Base-by-base conservation (phyloP, 2,888 invertebrate genomes). In the Caenorhabditis sp. region DNA sequence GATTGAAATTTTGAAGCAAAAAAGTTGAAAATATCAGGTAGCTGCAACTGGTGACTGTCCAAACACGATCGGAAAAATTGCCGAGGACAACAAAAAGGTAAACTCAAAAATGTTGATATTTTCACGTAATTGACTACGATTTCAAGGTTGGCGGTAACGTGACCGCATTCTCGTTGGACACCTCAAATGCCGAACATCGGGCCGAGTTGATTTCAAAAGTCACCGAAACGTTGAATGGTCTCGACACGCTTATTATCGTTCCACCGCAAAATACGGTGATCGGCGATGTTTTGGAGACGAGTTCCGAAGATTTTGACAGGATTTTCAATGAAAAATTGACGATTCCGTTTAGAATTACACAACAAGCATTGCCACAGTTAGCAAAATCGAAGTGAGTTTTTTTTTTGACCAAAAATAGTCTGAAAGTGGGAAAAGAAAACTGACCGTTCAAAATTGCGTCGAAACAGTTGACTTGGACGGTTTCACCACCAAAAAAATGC, bases 251-350 rank as follows among this genome's bases (percentile, higher is more conserved):
- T 1, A 54, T 79, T 10, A 62, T 79, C n/a, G 77, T 79, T 17
- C 79, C 79, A 19, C 78, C 69, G 17, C 71, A 70, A n/a, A 84
- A 84, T 62, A 60, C 58, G 21, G 50, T 80, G 4, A 58, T 70
- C n/a, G 82, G 83, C n/a, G 81, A 84, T 50, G 81, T 84, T 14
- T 27, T 81, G 19, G 74, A 77, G 10, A 61, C 69, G 4, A 69
- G 73, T 2, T 62, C 27, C 14, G 54, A 55, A 27, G 69, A 83
- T 8, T 76, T 75, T 43, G 68, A 67, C 23, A 69, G 69, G 78
- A 43, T 79, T 3, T 83, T 81, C 55, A 37, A 62, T 24, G 61
- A 78, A 17, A 74, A 75, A 60, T 58, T 84, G 60, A 83, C 83
- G 0, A 75, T 65, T 17, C 84, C 84, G 17, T 84, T 84, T 73